Conservation (phyloP, 2,888 invertebrate species). For the Drosophila anomelani region DNA sequence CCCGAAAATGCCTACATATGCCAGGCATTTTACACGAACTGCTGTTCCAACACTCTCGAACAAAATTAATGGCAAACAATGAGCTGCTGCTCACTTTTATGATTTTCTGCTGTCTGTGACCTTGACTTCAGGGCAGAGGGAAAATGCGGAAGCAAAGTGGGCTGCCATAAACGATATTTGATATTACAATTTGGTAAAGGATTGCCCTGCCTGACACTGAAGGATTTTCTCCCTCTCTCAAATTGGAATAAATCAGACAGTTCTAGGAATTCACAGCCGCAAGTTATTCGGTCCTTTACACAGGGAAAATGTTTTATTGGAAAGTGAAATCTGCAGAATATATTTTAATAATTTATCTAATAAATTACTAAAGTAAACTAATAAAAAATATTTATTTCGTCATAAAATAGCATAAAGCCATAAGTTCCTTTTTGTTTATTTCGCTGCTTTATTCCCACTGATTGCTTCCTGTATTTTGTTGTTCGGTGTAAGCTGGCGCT, state of each 20-base stretch:
- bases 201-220: constrained; percentile 12
- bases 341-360: neutral
- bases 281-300: neutral
- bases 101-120: constrained; percentile 11
- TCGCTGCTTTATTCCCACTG: neutral
- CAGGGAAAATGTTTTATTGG: neutral
- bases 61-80: constrained; percentile 41
- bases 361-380: neutral
- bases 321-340: neutral
- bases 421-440: neutral
- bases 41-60: constrained; percentile 49
- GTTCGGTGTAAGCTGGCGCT: constrained; percentile 52
- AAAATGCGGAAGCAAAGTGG: constrained; percentile 1
- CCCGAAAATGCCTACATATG: constrained; percentile 61
- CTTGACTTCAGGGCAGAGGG: constrained; percentile 7
- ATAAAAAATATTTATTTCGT: neutral
- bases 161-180: constrained; percentile 10
- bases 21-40: constrained; percentile 56
- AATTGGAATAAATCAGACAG: neutral
- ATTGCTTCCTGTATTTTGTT: constrained; percentile 32
- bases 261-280: constrained; percentile 6
- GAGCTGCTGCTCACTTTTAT: constrained; percentile 9
- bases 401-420: neutral
- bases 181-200: constrained; percentile 23
- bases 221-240: neutral